Conservation (phyloP, 2,888 invertebrate genomes). For the Megastigmus dorsalis region DNA sequence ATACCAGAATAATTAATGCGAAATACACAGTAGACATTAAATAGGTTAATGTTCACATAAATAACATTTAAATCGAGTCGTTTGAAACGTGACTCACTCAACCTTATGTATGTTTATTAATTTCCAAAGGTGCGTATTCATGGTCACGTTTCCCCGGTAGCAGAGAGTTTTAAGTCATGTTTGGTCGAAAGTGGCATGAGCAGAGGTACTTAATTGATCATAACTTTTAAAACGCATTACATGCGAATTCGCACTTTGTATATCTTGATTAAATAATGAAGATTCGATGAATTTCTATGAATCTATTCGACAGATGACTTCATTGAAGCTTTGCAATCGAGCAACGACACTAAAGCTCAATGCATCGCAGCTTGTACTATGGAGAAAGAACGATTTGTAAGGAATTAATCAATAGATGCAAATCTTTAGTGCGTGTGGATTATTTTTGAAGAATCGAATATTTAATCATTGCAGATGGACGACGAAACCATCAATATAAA, state of each 20-base stretch:
- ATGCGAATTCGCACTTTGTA: no score
- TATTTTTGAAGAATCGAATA: not conserved
- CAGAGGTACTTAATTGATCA: conserved; percentile 26
- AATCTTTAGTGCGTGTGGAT: not conserved
- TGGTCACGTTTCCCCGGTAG: conserved; percentile 46
- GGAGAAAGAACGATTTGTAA: conserved; percentile 50
- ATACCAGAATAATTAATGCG: no score
- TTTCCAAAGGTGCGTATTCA: not conserved
- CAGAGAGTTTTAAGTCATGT: conserved; percentile 50
- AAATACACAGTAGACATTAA: no score
- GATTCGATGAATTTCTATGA: no score
- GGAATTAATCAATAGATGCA: not conserved
- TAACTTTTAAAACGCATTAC: no score
- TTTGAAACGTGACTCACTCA: no score
- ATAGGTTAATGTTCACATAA: no score
- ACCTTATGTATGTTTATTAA: not conserved
- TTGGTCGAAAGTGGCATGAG: conserved; percentile 41
- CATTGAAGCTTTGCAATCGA: conserved; percentile 35
- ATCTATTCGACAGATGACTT: conserved; percentile 49
- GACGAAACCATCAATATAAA: conserved; percentile 31
- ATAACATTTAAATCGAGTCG: no score
- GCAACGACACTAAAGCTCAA: conserved; percentile 35
- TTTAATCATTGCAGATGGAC: conserved; percentile 31
- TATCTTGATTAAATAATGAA: no score
- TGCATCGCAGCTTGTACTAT: conserved; percentile 51